Evolutionary conservation across 2,888 invertebrate genomes (phyloP).

Genomic region (Mythimna loreyi): DNA sequence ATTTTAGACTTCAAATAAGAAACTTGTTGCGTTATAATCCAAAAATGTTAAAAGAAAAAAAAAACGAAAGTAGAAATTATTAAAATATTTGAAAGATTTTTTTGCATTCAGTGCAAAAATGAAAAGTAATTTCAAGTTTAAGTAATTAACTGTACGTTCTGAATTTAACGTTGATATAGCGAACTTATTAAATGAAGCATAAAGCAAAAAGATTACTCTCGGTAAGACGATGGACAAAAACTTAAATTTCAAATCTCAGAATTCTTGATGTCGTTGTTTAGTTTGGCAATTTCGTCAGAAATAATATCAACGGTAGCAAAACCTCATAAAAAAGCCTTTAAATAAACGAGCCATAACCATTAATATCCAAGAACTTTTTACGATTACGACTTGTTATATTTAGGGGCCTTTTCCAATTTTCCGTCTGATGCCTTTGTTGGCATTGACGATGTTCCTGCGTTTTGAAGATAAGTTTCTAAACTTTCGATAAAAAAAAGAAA

Average conservation of each 20-base stretch:
- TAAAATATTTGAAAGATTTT: neutral
- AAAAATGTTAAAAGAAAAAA: constrained; percentile 14
- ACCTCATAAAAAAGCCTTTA: constrained; percentile 49
- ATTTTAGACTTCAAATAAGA: constrained; percentile 31
- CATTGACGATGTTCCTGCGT: constrained; percentile 1
- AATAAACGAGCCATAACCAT: constrained; percentile 62
- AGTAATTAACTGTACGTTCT: neutral
- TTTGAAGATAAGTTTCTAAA: neutral
- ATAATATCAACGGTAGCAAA: constrained; percentile 44
- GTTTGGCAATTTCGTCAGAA: constrained; percentile 31
- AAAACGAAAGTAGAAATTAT: constrained; percentile 1
- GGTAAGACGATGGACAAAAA: neutral
- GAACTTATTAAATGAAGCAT: neutral
- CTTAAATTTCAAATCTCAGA: neutral
- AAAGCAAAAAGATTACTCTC: neutral
- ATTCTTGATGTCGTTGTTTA: constrained; percentile 33
- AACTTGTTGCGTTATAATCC: neutral
- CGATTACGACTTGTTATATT: constrained; percentile 62
- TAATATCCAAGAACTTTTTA: constrained; percentile 62
- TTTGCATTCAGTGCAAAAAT: constrained; percentile 11
- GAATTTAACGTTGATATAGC: neutral
- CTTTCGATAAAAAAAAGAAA: too few species aligned
- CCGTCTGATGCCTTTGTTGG: constrained; percentile 34
- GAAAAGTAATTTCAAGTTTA: constrained; percentile 8
- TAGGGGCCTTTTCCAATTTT: constrained; percentile 39